Percentiles rank a stretch among this genome's conserved stretches.
Conservation (phyloP, 2,113 vertebrate genomes). For the Cariama cristata region DNA sequence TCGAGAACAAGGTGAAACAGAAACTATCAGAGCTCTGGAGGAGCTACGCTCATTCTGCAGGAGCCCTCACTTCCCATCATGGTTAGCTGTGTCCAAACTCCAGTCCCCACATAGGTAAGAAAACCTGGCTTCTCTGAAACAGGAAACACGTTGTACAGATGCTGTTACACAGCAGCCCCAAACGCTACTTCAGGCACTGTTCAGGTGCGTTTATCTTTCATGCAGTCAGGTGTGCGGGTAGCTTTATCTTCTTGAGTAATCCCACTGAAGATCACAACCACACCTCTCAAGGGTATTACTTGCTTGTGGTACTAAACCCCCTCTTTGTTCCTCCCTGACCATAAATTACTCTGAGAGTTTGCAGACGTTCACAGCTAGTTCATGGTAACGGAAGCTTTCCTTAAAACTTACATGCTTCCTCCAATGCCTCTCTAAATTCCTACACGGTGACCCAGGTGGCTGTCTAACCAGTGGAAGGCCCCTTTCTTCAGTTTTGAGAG, state of each 20-base stretch:
- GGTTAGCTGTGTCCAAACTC: constrained; percentile 81
- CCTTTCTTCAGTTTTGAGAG: not conserved
- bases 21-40: constrained; percentile 78
- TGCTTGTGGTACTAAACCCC: not conserved
- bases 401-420: not conserved
- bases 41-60: constrained; percentile 79
- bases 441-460: not conserved
- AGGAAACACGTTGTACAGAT: not conserved
- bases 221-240: fast-evolving
- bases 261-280: not conserved
- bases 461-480: not conserved
- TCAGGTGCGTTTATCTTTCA: not conserved
- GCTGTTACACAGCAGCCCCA: not conserved
- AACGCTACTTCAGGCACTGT: not conserved
- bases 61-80: constrained; percentile 77
- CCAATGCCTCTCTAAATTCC: not conserved
- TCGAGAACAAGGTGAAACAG: constrained; percentile 76
- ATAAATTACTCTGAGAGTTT: not conserved
- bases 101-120: constrained; percentile 78
- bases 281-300: not conserved
- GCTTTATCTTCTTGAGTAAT: not conserved
- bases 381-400: not conserved
- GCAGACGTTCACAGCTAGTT: not conserved
- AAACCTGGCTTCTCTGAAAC: not conserved
- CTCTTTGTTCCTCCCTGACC: not conserved